Conservation (phyloP, 2,113 vertebrate species). For the Laticauda laticaudata region DNA sequence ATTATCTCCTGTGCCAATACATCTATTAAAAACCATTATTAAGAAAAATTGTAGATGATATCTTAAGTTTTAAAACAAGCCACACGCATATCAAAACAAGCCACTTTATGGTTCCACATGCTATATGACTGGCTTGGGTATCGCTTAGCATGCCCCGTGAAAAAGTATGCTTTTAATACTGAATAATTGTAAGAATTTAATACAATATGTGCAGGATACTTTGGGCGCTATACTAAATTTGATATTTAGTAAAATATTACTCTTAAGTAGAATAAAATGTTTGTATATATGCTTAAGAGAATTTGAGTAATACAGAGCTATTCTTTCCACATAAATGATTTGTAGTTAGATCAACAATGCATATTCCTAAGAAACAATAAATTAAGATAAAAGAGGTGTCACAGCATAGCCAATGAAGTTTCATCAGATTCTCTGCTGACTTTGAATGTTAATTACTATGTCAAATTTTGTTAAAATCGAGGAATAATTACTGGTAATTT, state of each 20-base stretch:
- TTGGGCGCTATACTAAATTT: not conserved
- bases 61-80: not conserved
- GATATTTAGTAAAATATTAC: not conserved
- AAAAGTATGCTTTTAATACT: not conserved
- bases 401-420: not conserved
- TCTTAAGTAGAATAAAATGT: not conserved
- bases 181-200: not conserved
- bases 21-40: not conserved
- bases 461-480: slow-evolving; percentile 21
- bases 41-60: not conserved
- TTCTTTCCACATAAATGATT: not conserved
- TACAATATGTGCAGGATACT: not conserved
- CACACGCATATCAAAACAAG: not conserved
- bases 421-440: not conserved
- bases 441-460: slow-evolving; percentile 25
- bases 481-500: slow-evolving; percentile 10
- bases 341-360: not conserved
- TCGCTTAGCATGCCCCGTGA: not conserved
- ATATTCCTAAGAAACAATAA: not conserved
- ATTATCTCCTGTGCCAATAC: not conserved
- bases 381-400: slow-evolving; percentile 4
- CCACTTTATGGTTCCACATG: not conserved
- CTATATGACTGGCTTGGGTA: not conserved
- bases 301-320: not conserved
- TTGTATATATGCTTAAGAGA: not conserved